These are phyloP conservation scores for Euwallacea similis DNA, from an alignment of 1,140 invertebrate species.

Conservation along the genomic window DNA sequence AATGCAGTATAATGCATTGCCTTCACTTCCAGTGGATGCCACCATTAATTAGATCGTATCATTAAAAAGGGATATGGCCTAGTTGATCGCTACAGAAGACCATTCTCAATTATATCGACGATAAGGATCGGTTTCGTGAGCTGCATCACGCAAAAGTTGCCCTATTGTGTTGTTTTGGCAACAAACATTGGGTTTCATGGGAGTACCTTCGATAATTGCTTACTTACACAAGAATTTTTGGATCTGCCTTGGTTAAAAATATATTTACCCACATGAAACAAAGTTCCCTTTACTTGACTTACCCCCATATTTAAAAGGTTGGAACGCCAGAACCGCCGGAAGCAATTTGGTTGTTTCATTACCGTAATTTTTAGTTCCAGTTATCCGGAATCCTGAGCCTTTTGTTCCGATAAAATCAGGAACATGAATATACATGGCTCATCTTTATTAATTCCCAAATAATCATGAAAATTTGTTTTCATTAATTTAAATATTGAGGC, in stretches of 20 bases:
- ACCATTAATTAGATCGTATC: slow-evolving; percentile 15
- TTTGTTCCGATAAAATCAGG: slow-evolving; percentile 14
- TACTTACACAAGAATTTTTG: neutral
- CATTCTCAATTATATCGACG: slow-evolving; percentile 21
- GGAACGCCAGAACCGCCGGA: slow-evolving; percentile 13
- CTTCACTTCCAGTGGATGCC: slow-evolving; percentile 1
- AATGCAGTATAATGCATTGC: neutral
- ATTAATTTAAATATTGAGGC: neutral
- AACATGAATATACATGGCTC: slow-evolving; percentile 4
- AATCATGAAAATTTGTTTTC: neutral
- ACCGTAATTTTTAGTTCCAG: slow-evolving; percentile 17
- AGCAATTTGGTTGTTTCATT: slow-evolving; percentile 21
- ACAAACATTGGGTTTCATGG: slow-evolving; percentile 9
- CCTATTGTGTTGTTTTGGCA: slow-evolving; percentile 15
- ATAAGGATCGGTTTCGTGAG: slow-evolving; percentile 17
- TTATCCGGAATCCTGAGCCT: slow-evolving; percentile 2
- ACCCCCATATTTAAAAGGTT: slow-evolving; percentile 6
- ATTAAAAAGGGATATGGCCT: slow-evolving; percentile 1
- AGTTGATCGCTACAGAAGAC: slow-evolving; percentile 2
- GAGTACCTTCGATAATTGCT: neutral
- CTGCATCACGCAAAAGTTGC: slow-evolving; percentile 5
- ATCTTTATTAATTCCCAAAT: slow-evolving; percentile 1
- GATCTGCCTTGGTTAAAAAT: too few relatives aligned
- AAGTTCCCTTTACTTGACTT: neutral
- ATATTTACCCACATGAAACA: neutral